These are phyloP conservation scores for Pseudorhiza aurosa DNA, from an alignment of 30 jellyfish, hydroid and myxozoan genomes.

Conservation along the genomic window DNA sequence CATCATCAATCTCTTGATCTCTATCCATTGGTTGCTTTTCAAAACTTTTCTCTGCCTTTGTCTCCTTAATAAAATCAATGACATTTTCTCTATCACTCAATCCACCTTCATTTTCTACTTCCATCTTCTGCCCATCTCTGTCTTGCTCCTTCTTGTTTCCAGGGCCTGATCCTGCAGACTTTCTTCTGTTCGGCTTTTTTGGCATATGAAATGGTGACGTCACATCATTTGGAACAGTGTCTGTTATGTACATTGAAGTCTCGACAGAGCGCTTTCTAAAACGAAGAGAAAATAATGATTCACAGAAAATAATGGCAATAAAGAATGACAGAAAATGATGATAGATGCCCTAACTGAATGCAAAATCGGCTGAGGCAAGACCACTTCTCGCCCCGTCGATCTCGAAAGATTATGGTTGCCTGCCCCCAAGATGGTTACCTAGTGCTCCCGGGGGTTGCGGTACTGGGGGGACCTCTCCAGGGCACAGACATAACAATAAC, in stretches of 20 bases:
- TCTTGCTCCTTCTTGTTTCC: background rate
- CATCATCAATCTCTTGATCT: conserved; percentile 19
- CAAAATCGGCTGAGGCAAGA: too few species aligned
- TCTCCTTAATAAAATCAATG: background rate
- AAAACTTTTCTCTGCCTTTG: background rate
- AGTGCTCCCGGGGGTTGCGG: too few species aligned
- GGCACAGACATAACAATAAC: too few species aligned
- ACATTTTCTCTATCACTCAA: background rate
- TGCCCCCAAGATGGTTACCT: too few species aligned
- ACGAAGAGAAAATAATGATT: background rate
- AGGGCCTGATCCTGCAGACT: background rate
- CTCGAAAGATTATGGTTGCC: too few species aligned
- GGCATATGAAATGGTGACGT: conserved; percentile 39
- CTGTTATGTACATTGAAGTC: conserved; percentile 59
- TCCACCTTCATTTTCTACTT: background rate
- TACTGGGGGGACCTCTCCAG: too few species aligned
- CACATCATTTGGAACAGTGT: conserved; percentile 27
- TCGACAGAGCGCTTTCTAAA: conserved; percentile 54
- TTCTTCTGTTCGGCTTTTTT: conserved; percentile 6
- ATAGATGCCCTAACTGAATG: background rate
- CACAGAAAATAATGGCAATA: background rate
- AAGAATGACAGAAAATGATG: background rate
- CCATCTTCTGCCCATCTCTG: background rate
- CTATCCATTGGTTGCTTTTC: too few species aligned
- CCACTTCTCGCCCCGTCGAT: too few species aligned